Conservation (phyloP, 2,113 vertebrate genomes). For the Oryzias curvinotus region DNA sequence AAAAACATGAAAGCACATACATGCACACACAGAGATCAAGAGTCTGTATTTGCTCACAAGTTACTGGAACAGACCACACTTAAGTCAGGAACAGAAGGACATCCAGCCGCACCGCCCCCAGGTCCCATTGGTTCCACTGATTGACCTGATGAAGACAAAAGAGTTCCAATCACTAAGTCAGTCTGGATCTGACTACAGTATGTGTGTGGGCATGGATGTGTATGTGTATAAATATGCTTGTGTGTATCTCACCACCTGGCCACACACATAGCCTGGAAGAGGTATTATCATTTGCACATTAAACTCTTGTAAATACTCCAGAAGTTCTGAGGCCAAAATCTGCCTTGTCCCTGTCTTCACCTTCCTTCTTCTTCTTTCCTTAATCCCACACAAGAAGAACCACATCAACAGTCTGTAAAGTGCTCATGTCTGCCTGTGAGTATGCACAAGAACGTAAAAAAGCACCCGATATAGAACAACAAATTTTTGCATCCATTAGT, state of each 20-base stretch:
- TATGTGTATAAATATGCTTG: conserved; percentile 12
- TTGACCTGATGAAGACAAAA: conserved; percentile 71
- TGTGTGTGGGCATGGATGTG: conserved; percentile 34
- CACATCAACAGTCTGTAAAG: conserved; percentile 35
- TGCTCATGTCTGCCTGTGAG: conserved; percentile 1
- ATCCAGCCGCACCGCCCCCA: conserved; percentile 59
- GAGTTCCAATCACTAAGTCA: conserved; percentile 53
- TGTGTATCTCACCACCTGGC: conserved; percentile 59
- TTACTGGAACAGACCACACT: conserved; percentile 63
- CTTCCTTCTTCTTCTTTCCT: conserved; percentile 47
- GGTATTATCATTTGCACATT: conserved; percentile 66
- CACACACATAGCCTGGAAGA: conserved; percentile 64
- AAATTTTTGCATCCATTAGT: background rate
- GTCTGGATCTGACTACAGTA: conserved; percentile 21
- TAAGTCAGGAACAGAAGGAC: conserved; percentile 60
- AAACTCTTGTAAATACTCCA: conserved; percentile 52
- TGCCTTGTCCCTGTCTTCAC: conserved; percentile 37
- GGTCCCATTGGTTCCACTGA: conserved; percentile 62
- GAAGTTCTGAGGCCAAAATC: conserved; percentile 41
- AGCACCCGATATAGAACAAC: background rate
- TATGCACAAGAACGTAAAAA: background rate
- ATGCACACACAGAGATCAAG: conserved; percentile 26
- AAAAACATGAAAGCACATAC: conserved; percentile 14
- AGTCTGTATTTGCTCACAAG: conserved; percentile 65
- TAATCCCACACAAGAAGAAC: conserved; percentile 61